Base-by-base conservation (phyloP, 2,113 vertebrate genomes). In the Thamnophis sirtalis region DNA sequence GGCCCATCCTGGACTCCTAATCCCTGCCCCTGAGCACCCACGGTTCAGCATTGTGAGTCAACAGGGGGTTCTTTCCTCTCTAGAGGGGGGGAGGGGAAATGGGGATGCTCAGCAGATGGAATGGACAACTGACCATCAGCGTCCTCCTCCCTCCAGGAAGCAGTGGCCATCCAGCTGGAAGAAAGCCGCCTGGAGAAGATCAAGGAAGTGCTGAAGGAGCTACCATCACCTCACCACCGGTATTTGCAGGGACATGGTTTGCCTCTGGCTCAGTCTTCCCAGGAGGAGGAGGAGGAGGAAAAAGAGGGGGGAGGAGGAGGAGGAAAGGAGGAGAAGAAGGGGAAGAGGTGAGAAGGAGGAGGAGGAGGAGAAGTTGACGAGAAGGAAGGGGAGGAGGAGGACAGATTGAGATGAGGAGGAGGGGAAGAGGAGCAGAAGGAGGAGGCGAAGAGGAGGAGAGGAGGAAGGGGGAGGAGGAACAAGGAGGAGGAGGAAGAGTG, bases 151-250 rank as follows among this genome's bases (percentile, higher is more conserved):
- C 0, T 73, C 3, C 93, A 99, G 99, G 99, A 99, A 1, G 99
- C 99, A 0, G 98, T 99, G 94, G 98, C 98, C 1, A 96, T 98
- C 38, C 98, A 99, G 92, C 88, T 98, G 95, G 98, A 99, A 91
- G 98, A 98, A 49, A 98, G 98, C 4, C 96, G 99, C 3, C 95
- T 99, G 94, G 96, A 98, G 84, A 99, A 99, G 97, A 99, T 99
- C 92, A 96, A 96, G 63, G 98, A 98, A 24, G 99, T 99, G 86
- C 95, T 99, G 55, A 98, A 98, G 94, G 98, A 99, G 58, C 97
- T 99, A 3, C 98, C 99, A 0, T 0, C 0, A 2, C 98, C 96
- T 0, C 98, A 99, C 96, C 98, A 98, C 95, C 98, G 98, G 99
- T 99, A 93, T 0, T 2, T 19, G n/a, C 21, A 7, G 8, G 5